Evolutionary conservation across 2,797 vertebrate species (phyloP).

Genomic region (Salmo trutta): DNA sequence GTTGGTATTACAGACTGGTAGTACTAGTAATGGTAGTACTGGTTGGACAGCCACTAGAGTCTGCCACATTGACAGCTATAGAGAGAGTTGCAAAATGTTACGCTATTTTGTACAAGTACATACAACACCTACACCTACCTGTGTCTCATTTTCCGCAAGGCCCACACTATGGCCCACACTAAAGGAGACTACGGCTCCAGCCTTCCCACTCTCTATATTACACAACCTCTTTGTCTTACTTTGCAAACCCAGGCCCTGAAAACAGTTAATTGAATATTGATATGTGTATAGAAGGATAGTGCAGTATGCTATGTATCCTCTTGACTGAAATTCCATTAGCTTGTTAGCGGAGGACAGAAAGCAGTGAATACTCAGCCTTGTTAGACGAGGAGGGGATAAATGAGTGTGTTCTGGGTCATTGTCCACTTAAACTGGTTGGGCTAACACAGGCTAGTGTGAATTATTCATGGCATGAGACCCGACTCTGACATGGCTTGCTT

Average conservation of each 20-base stretch:
- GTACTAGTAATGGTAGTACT: too few species aligned
- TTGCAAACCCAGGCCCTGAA: too few species aligned
- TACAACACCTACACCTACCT: neutral
- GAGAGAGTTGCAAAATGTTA: too few species aligned
- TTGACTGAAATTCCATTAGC: constrained; percentile 72
- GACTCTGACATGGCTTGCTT: constrained; percentile 63
- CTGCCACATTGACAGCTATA: too few species aligned
- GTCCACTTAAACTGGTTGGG: constrained; percentile 76
- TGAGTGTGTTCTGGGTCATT: constrained; percentile 76
- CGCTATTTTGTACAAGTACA: too few species aligned
- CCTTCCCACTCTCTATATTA: constrained; percentile 21
- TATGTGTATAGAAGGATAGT: constrained; percentile 60
- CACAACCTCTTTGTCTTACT: constrained; percentile 28
- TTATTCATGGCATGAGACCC: constrained; percentile 74
- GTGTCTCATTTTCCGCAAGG: neutral
- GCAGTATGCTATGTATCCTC: constrained; percentile 70
- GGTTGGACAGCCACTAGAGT: too few species aligned
- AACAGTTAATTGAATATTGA: constrained; percentile 77
- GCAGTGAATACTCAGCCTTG: constrained; percentile 72
- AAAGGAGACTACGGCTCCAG: neutral
- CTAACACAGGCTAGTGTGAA: constrained; percentile 67
- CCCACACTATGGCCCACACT: neutral
- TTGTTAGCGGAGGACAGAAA: constrained; percentile 72
- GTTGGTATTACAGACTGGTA: too few species aligned
- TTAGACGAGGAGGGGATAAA: constrained; percentile 74